phyloP scores from a whole-genome alignment of 1,140 invertebrate genomes.

The Heliconius melpomene region DNA sequence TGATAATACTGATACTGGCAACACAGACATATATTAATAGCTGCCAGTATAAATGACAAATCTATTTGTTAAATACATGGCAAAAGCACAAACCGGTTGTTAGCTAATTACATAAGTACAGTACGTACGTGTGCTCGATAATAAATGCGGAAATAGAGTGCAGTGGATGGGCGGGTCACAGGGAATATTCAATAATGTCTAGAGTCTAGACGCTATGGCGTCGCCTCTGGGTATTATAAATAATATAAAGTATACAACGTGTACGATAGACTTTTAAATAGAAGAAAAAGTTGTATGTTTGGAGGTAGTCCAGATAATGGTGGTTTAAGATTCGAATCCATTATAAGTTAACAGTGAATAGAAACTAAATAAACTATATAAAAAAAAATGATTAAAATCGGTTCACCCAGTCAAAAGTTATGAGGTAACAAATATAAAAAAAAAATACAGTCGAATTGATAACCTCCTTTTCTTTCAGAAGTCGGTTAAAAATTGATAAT shows the following conservation, averaged over 20 bases:
- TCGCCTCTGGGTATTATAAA: constrained; percentile 42
- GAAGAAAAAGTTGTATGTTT: constrained; percentile 25
- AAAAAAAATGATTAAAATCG: too few relatives aligned
- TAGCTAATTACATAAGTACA: constrained; percentile 37
- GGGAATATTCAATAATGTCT: constrained; percentile 58
- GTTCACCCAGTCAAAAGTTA: too few relatives aligned
- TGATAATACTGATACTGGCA: neutral
- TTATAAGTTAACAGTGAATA: neutral
- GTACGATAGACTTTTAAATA: constrained; percentile 32
- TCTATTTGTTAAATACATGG: constrained; percentile 20
- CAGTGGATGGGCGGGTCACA: constrained; percentile 49
- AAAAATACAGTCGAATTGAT: too few relatives aligned
- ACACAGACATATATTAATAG: neutral
- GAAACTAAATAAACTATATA: neutral
- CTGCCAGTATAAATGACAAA: neutral
- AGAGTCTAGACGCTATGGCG: constrained; percentile 68
- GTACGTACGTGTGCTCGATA: constrained; percentile 26
- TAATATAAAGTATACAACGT: constrained; percentile 41
- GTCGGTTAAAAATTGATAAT: neutral
- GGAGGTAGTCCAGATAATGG: constrained; percentile 27
- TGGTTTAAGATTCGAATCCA: neutral
- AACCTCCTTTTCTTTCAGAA: too few relatives aligned
- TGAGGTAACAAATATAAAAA: too few relatives aligned
- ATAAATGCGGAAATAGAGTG: constrained; percentile 48
- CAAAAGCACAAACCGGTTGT: constrained; percentile 20